Percentiles rank a stretch among this genome's conserved stretches.
These are phyloP conservation scores for Syngnathus scovelli DNA, from an alignment of 2,113 vertebrate genomes.

Conservation along the genomic window DNA sequence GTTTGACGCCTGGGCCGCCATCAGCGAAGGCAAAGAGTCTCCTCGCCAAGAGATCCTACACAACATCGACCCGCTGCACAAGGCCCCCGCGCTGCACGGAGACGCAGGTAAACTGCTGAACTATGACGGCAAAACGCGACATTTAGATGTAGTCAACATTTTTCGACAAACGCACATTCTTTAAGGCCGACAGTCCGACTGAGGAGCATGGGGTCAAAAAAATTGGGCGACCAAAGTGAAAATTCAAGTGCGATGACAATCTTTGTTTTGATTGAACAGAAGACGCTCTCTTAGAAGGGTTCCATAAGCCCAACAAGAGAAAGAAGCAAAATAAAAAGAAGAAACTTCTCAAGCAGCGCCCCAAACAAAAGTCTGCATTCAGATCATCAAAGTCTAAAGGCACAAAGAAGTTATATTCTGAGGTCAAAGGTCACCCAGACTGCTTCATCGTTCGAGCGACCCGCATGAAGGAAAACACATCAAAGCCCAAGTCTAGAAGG, in stretches of 20 bases:
- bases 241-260: neutral
- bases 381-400: constrained; percentile 20
- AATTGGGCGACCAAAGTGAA: neutral
- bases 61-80: constrained; percentile 91
- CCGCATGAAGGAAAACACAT: neutral
- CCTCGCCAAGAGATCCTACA: constrained; percentile 91
- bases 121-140: neutral
- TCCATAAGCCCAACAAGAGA: constrained; percentile 29
- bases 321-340: constrained; percentile 7
- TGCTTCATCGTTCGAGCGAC: neutral
- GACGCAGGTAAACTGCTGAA: constrained; percentile 16
- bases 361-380: constrained; percentile 18
- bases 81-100: constrained; percentile 40
- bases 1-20: constrained; percentile 82
- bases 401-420: constrained; percentile 10
- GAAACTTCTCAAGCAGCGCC: constrained; percentile 26
- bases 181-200: no score
- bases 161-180: no score
- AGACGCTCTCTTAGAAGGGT: neutral
- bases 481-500: constrained; percentile 22
- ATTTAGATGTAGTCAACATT: neutral
- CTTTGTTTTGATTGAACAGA: constrained; percentile 6
- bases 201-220: no score
- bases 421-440: neutral
- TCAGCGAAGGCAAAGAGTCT: constrained; percentile 83